Evolutionary conservation across 2,888 invertebrate species (phyloP), one percentile per base, ranked within the genome.

Genomic region (Antitype chi): DNA sequence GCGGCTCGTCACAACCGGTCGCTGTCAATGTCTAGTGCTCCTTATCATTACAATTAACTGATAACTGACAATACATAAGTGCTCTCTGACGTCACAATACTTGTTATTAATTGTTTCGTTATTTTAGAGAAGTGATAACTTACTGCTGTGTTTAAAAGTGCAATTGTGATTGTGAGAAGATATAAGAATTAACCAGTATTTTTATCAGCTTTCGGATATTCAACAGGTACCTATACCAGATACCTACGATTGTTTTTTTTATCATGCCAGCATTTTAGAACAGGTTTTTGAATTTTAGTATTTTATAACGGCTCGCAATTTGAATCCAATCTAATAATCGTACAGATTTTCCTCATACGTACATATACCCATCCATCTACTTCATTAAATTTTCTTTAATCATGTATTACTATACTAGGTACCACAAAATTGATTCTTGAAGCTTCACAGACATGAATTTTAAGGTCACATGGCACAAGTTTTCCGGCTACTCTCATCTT

Each of bases 11-110:
- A 84, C 88, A 89, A 88, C 71, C 91, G 90, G 92, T 89, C 93
- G 94, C 85, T 82, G 86, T 81, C 81, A 87, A 83, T 79, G 81
- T 87, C 82, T 81, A 86, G 81, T 81, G 74, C 82, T 76, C 82
- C 86, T 91, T 94, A 93, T 93, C 93, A 91, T 73, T 85, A 90
- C 87, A 91, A 92, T 92, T 94, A 91, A 92, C 86, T 92, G 94
- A 94, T 95, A 94, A 91, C 91, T 85, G 76, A 90, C 85, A 83
- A 87, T 81, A 89, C 85, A 84, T 88, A 89, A 92, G 92, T 92
- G 89, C 83, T 84, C 73, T 75, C 79, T 88, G 86, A 92, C 93
- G 91, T 92, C 91, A 91, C 72, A 83, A 72, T 57, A 75, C 52
- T 15, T 59, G 62, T 78, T 74, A 63, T 66, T 74, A 81, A 85